Percentiles rank a stretch among this genome's conserved stretches.
These are phyloP conservation scores for Dione vanillae DNA, from an alignment of 2,888 invertebrate species.

Conservation along the genomic window DNA sequence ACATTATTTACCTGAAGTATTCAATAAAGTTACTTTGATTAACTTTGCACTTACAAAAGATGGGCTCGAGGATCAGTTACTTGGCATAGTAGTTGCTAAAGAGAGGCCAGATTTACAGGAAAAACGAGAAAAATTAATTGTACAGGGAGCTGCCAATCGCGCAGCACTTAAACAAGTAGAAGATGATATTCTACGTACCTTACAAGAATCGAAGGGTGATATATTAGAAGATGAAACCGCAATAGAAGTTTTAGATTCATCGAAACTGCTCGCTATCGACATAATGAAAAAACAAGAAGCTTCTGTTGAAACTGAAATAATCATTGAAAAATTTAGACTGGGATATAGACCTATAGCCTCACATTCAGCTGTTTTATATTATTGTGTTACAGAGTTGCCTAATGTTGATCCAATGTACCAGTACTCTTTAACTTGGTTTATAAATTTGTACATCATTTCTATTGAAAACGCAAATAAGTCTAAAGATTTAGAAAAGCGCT, in stretches of 20 bases:
- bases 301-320: slow-evolving; percentile 89
- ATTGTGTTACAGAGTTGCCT: slow-evolving; percentile 92
- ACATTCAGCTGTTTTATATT: slow-evolving; percentile 91
- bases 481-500: slow-evolving; percentile 87
- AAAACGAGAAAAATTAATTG: slow-evolving; percentile 90
- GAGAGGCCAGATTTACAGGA: slow-evolving; percentile 93
- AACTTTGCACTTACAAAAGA: slow-evolving; percentile 93
- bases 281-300: slow-evolving; percentile 92
- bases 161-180: slow-evolving; percentile 93
- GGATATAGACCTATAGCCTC: slow-evolving; percentile 91
- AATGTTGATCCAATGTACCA: slow-evolving; percentile 96
- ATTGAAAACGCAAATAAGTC: slow-evolving; percentile 90
- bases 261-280: slow-evolving; percentile 91
- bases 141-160: slow-evolving; percentile 91
- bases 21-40: slow-evolving; percentile 92
- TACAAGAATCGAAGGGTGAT: slow-evolving; percentile 92
- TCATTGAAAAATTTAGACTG: slow-evolving; percentile 89
- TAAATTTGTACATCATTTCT: slow-evolving; percentile 90
- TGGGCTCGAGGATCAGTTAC: slow-evolving; percentile 92
- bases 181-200: slow-evolving; percentile 93
- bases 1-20: slow-evolving; percentile 93
- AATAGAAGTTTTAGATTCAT: slow-evolving; percentile 93
- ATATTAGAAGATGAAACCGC: slow-evolving; percentile 96
- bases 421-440: slow-evolving; percentile 94
- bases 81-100: slow-evolving; percentile 93